These are phyloP conservation scores for Stenichneumon culpator DNA, from an alignment of 2,888 invertebrate genomes.

Conservation along the genomic window DNA sequence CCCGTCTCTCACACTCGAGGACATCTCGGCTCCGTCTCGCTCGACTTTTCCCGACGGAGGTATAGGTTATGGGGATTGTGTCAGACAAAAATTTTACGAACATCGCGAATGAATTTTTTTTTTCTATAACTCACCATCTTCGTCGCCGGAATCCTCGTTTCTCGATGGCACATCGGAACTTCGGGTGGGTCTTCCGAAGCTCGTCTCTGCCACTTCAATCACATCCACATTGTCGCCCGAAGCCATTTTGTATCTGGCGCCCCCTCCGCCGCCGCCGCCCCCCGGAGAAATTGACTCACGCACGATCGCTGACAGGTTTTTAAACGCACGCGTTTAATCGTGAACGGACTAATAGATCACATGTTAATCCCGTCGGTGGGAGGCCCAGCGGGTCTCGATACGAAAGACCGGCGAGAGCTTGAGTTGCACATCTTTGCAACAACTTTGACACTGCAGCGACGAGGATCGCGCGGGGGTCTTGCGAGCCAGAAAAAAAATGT, in stretches of 20 bases:
- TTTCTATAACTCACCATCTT: slow-evolving; percentile 87
- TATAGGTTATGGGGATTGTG: slow-evolving; percentile 25
- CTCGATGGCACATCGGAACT: slow-evolving; percentile 87
- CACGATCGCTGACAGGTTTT: slow-evolving; percentile 40
- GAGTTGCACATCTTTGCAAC: slow-evolving; percentile 36
- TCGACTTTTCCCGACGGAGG: slow-evolving; percentile 12
- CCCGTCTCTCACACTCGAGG: slow-evolving; percentile 66
- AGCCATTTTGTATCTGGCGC: slow-evolving; percentile 89
- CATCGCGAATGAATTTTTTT: slow-evolving; percentile 4
- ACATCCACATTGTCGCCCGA: slow-evolving; percentile 93
- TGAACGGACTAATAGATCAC: slow-evolving; percentile 19
- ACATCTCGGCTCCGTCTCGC: slow-evolving; percentile 22
- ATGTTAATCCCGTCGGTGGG: slow-evolving; percentile 25
- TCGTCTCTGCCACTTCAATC: slow-evolving; percentile 91
- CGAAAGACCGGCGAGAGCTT: slow-evolving; percentile 48
- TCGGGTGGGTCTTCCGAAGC: slow-evolving; percentile 81
- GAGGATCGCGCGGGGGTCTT: not conserved
- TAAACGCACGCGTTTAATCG: slow-evolving; percentile 38
- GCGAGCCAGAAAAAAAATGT: slow-evolving; percentile 42
- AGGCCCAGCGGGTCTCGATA: slow-evolving; percentile 16
- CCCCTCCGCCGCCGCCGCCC: slow-evolving; percentile 64
- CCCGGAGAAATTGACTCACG: slow-evolving; percentile 36
- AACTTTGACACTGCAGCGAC: slow-evolving; percentile 13
- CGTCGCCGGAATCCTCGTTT: slow-evolving; percentile 87
- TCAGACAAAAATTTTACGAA: not conserved